Base-by-base conservation (phyloP, 1,140 invertebrate species). In the Lanistes nyassanus region DNA sequence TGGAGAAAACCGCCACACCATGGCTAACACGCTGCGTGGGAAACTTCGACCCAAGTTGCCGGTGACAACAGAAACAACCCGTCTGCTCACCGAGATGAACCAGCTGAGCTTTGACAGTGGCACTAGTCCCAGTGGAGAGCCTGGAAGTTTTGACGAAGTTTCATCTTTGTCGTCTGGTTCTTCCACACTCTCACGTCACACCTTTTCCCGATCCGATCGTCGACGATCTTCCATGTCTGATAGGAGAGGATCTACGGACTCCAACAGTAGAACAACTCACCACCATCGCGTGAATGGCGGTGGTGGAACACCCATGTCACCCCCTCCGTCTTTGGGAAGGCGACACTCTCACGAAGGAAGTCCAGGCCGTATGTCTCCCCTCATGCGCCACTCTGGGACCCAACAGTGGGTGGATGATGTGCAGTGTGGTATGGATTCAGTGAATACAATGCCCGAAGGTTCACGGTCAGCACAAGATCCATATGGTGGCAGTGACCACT, bases 61-160 rank as follows among this genome's bases (percentile, higher is more conserved):
- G 5, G 81, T 87, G 0, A 86, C 86, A 31, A 87, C 86, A 2
- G 86, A 82, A 75, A 87, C 86, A 19, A 87, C 86, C 21, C 78
- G 83, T 55, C 84, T 86, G 55, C 83, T 87, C 21, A 85, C 86
- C 19, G 86, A 85, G 76, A 87, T 87, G 86, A 79, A 81, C 64
- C 83, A 84, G 77, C 77, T 81, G 6, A 78, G 83, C 16, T 79
- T 83, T 66, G 83, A 84, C 51, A 74, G 77, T 66, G 79, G 78
- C 58, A 75, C 36, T 19, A 62, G 55, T 37, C 56, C 81, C 31
- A 74, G 75, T 2, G 80, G 81, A 2, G 78, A 76, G 70, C 67
- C 76, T 37, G 70, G 65, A 2, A 67, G 75, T 23, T 67, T 75
- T 31, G 80, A 83, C n/a, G 84, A 86, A 65, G 72, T 82, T 34